A percentile compares a stretch with the other conserved stretches of the same genome.
These are phyloP conservation scores for Solenopsis fugax DNA, from an alignment of 1,140 invertebrate genomes.

Conservation along the genomic window DNA sequence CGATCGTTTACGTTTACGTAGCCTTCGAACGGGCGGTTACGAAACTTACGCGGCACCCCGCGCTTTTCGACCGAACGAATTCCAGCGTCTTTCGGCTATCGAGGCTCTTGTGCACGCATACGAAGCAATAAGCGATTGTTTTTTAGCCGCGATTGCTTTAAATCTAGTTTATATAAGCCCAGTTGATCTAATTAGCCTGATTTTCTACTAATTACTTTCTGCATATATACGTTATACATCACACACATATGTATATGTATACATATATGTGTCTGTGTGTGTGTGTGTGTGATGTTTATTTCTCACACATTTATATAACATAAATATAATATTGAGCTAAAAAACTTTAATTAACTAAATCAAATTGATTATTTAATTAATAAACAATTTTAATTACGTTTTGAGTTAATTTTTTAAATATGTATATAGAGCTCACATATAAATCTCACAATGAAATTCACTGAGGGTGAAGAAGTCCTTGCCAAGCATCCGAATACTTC, in stretches of 20 bases:
- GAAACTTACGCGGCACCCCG: slow-evolving; percentile 20
- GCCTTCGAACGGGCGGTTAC: slow-evolving; percentile 14
- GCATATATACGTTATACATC: background rate
- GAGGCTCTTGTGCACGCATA: background rate
- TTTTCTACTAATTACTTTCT: background rate
- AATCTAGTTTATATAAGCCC: background rate
- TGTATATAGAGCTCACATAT: background rate
- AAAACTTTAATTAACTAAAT: background rate
- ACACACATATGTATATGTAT: background rate
- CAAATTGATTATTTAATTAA: background rate
- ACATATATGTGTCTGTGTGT: background rate
- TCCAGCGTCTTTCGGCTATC: background rate
- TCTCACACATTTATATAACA: background rate
- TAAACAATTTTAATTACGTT: background rate
- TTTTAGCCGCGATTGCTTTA: background rate
- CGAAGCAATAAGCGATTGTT: background rate
- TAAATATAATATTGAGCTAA: background rate
- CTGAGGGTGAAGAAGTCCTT: slow-evolving; percentile 80
- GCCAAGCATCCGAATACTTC: slow-evolving; percentile 77
- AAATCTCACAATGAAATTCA: slow-evolving; percentile 76
- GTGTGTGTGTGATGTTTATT: background rate
- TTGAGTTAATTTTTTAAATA: background rate
- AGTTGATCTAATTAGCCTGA: background rate
- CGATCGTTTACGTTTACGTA: slow-evolving; percentile 18
- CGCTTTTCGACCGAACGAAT: slow-evolving; percentile 6